Base-by-base conservation (phyloP, 2,113 vertebrate species). In the Anguilla rostrata region DNA sequence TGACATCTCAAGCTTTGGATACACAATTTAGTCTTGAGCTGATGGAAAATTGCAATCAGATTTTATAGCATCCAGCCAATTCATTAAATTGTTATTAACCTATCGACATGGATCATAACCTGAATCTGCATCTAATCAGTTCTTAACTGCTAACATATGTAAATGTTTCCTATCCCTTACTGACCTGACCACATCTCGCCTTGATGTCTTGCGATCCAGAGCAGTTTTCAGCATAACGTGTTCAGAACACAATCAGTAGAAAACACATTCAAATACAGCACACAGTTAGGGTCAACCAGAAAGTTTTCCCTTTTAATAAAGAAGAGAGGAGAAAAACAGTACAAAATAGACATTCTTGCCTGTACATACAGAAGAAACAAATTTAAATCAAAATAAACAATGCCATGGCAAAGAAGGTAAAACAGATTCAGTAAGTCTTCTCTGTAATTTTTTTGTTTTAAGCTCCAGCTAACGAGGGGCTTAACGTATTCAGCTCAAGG, bases 321-420 rank as follows among this genome's bases (percentile, higher is more conserved):
- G 84, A 89, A 88, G 80, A 86, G 63, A 53, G 11, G 90, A 82
- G 83, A 86, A 82, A 87, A 84, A 92, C 84, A 89, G 87, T 92
- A 92, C 87, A 92, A 92, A 92, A 92, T 92, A 90, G 88, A 90
- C 85, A 87, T 88, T 91, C 85, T 89, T 89, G 87, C 86, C 89
- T 90, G 86, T 92, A 92, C 86, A 87, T 66, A 57, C 86, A 90
- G 43, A 87, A 83, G 80, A 63, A 82, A 88, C 84, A 75, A 82
- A 87, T 79, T 53, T 40, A 78, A 20, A 83, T 83, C 39, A 66
- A 78, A 29, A 83, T 53, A 83, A 80, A 66, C 29, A 83, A 83
- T 85, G 66, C 60, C 20, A 85, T 15, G 5, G 84, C 41, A 71
- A 29, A 71, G 79, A 53, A 81, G 63, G 46, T 75, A 82, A 9